phyloP scores from a whole-genome alignment of 2,113 vertebrate species.

The Hydropotes inermis region DNA sequence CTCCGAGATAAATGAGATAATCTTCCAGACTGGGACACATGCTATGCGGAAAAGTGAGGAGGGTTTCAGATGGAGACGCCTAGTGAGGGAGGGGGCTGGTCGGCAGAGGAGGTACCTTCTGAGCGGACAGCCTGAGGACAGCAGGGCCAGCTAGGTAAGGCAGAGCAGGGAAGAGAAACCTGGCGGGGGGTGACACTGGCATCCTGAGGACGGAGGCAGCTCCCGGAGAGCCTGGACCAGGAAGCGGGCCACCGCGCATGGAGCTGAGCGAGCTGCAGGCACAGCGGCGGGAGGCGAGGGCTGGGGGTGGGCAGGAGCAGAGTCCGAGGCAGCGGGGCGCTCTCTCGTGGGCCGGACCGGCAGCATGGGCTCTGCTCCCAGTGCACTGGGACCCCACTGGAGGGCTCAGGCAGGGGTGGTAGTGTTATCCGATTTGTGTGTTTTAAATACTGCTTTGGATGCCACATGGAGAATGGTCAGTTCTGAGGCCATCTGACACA shows the following conservation, averaged over 20 bases:
- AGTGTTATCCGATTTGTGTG: background rate
- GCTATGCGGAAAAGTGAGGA: background rate
- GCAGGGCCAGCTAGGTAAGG: background rate
- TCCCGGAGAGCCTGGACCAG: background rate
- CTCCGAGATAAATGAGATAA: background rate
- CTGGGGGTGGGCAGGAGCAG: background rate
- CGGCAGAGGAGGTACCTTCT: background rate
- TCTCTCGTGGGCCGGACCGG: background rate
- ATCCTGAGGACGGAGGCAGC: background rate
- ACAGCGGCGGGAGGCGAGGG: background rate
- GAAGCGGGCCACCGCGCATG: background rate
- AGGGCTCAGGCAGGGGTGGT: background rate
- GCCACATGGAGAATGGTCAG: background rate
- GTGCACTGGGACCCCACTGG: background rate
- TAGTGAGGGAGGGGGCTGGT: too few species aligned
- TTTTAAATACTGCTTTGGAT: conserved; percentile 7
- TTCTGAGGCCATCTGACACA: background rate
- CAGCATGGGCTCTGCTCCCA: background rate
- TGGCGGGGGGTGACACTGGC: background rate
- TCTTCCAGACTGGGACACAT: background rate
- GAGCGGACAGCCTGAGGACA: background rate
- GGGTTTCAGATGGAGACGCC: background rate
- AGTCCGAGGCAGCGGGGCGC: background rate
- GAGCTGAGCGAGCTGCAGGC: background rate
- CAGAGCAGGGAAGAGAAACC: background rate